Base-by-base conservation (phyloP, 2,888 invertebrate genomes). In the Caenorhabditis panamensis region DNA sequence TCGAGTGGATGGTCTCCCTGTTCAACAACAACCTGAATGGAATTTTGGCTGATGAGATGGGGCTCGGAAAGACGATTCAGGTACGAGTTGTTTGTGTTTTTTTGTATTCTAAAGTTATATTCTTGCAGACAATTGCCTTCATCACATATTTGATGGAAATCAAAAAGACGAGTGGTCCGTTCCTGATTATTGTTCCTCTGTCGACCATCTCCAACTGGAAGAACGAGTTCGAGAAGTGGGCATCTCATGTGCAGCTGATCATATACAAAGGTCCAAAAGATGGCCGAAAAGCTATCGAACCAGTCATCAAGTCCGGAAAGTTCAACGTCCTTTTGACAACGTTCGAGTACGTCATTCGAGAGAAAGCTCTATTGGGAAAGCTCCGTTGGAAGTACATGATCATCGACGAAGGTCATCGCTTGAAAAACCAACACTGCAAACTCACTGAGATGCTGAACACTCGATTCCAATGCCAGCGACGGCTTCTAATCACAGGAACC, bases 381-480 rank as follows among this genome's bases (percentile, higher is more conserved):
- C 92, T 96, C 20, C 95, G 95, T 84, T 99, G 98, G 97, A 98
- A 97, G 92, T 99, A 98, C 92, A 98, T 99, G 98, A 98, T 99
- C 83, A 99, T 99, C 89, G 99, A 99, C 92, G 99, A 99, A 92
- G 99, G 99, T 68, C 99, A 99, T 93, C 94, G 99, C 84, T 98
- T 99, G 98, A 99, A 99, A 93, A 99, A 99, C 92, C 98, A 99
- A 92, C 98, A 99, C 92, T 99, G 98, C 93, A 99, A 99, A 92
- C 93, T 99, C 87, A 99, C 99, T 0, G 96, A 97, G 92, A 96
- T 93, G 26, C 93, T 99, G 69, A 99, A 99, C 92, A 96, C 97
- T 9, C 96, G 97, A 92, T 93, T 93, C 92, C 93, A 95, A 85
- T 97, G 98, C 9, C 96, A 97, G 4, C 96, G 98, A 92, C 94